Percentiles rank a stretch among this genome's conserved stretches.
These are phyloP conservation scores for Periphyllus acericola DNA, from an alignment of 2,888 invertebrate species.

Conservation along the genomic window DNA sequence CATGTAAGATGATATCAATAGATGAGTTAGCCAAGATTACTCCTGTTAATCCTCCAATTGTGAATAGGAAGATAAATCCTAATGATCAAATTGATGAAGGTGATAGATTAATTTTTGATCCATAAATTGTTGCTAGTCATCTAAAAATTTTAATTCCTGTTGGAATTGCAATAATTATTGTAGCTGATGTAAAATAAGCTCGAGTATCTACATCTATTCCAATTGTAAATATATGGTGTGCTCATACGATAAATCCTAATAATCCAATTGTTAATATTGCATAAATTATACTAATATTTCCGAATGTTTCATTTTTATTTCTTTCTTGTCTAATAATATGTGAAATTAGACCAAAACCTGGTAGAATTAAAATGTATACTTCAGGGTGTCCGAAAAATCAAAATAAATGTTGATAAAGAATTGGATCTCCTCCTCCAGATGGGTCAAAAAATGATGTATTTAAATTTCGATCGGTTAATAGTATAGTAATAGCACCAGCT, in stretches of 20 bases:
- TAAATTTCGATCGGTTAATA: constrained; percentile 40
- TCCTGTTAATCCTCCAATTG: constrained; percentile 16
- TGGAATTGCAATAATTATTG: constrained; percentile 33
- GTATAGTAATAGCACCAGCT: constrained; percentile 65
- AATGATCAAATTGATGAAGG: constrained; percentile 6
- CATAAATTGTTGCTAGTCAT: constrained; percentile 20
- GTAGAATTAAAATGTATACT: constrained; percentile 87
- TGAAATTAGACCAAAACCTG: constrained; percentile 84
- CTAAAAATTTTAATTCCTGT: constrained; percentile 33
- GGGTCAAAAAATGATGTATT: constrained; percentile 65
- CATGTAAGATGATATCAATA: constrained; percentile 30
- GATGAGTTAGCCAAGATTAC: constrained; percentile 68
- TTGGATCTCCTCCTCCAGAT: constrained; percentile 81
- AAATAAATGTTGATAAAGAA: constrained; percentile 85
- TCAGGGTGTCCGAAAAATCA: constrained; percentile 90
- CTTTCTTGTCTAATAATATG: constrained; percentile 81
- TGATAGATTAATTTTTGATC: constrained; percentile 16
- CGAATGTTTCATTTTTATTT: constrained; percentile 80
- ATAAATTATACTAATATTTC: constrained; percentile 80
- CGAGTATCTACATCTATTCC: constrained; percentile 42
- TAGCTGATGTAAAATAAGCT: constrained; percentile 48
- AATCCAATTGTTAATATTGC: constrained; percentile 85
- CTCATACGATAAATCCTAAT: constrained; percentile 79
- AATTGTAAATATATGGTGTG: constrained; percentile 43
- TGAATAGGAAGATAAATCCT: constrained; percentile 41